These are phyloP conservation scores for Formica exsecta DNA, from an alignment of 1,140 invertebrate genomes.

Conservation along the genomic window DNA sequence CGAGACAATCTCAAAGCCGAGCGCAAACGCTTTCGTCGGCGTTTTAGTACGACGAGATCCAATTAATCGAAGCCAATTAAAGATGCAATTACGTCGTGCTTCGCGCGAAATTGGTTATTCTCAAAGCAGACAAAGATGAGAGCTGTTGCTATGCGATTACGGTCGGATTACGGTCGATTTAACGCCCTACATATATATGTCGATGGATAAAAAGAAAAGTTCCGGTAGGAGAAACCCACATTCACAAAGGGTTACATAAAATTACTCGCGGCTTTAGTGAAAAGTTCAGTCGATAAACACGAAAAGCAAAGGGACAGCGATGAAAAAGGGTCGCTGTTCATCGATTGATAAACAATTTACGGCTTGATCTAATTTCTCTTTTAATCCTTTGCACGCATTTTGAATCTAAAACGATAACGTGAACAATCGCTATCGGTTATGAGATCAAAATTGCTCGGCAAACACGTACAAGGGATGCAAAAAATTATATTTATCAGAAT, in stretches of 20 bases:
- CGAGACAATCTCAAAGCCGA: not conserved
- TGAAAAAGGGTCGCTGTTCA: conserved; percentile 46
- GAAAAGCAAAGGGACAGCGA: conserved; percentile 50
- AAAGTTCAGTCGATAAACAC: conserved; percentile 41
- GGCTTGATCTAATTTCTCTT: conserved; percentile 38
- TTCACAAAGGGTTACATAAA: conserved; percentile 48
- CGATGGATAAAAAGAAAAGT: conserved; percentile 27
- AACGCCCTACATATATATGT: conserved; percentile 58
- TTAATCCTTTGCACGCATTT: conserved; percentile 27
- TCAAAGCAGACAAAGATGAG: conserved; percentile 19
- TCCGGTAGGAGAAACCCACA: conserved; percentile 34
- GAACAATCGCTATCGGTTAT: conserved; percentile 4
- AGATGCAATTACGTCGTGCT: conserved; percentile 72
- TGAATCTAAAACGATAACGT: conserved; percentile 34
- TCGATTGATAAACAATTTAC: conserved; percentile 42
- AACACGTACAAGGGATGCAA: not conserved
- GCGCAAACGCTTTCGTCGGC: not conserved
- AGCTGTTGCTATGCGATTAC: conserved; percentile 51
- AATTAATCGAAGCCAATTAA: conserved; percentile 72
- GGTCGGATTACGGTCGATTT: conserved; percentile 61
- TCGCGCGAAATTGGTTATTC: conserved; percentile 27
- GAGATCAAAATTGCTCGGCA: conserved; percentile 18
- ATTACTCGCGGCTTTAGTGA: conserved; percentile 33
- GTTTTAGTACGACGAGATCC: not conserved
- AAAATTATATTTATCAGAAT: not conserved